These are phyloP conservation scores for Synaphobranchus kaupii DNA, from an alignment of 2,797 vertebrate species.

Conservation along the genomic window DNA sequence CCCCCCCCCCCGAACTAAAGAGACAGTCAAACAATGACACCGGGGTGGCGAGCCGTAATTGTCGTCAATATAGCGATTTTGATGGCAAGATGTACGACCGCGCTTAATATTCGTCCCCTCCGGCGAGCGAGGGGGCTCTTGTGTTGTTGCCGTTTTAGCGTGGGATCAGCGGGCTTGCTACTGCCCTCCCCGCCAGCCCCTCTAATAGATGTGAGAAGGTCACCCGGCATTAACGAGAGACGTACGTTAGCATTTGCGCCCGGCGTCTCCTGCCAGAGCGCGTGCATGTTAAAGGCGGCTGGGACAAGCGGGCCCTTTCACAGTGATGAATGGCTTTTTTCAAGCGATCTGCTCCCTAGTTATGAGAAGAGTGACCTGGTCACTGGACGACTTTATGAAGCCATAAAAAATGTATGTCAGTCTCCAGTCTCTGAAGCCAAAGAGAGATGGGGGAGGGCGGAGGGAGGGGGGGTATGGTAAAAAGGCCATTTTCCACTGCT, in stretches of 20 bases:
- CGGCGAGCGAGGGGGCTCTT: constrained; percentile 51
- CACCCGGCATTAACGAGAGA: constrained; percentile 95
- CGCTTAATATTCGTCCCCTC: constrained; percentile 65
- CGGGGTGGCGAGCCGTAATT: neutral
- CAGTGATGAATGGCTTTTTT: constrained; percentile 99
- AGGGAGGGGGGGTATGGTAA: constrained; percentile 80
- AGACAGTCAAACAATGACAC: neutral
- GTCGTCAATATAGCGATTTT: constrained; percentile 39
- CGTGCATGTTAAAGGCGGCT: constrained; percentile 93
- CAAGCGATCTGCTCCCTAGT: constrained; percentile 99
- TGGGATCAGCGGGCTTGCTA: constrained; percentile 68
- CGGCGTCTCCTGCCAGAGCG: constrained; percentile 90
- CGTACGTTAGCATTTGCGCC: constrained; percentile 98
- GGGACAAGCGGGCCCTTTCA: constrained; percentile 98
- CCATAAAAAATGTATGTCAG: constrained; percentile 99
- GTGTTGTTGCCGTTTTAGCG: constrained; percentile 74
- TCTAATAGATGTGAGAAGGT: constrained; percentile 94
- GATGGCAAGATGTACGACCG: constrained; percentile 65
- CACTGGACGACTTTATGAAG: constrained; percentile 99
- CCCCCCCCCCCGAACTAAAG: neutral
- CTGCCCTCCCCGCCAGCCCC: constrained; percentile 70
- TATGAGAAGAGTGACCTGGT: constrained; percentile 99
- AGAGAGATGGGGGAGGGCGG: constrained; percentile 68
- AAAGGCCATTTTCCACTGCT: constrained; percentile 92
- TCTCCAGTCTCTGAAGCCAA: constrained; percentile 98